Base-by-base conservation (phyloP, 2,888 invertebrate species). In the Tinea pellionella region DNA sequence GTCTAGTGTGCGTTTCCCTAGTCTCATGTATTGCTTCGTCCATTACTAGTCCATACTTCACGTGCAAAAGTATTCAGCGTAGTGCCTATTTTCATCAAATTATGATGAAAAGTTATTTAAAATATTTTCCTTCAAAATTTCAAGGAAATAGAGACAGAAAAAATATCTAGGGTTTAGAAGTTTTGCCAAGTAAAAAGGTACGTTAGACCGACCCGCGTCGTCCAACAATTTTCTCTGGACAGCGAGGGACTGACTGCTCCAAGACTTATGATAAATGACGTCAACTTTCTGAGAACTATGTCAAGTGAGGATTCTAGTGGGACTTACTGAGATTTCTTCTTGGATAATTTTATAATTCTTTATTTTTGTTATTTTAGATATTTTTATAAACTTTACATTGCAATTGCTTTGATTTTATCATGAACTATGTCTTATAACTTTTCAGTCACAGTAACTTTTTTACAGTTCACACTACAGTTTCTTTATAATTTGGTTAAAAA, bases 241-340 rank as follows among this genome's bases (percentile, higher is more conserved):
- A 19, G 55, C 37, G 55, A 55, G 24, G 55, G 55, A 29, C 24
- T 51, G 11, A 24, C 16, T 16, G 8, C 15, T 24, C 55, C n/a
- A 55, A 55, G 55, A 24, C 4, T 55, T 55, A 55, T 55, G 55
- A 55, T 55, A 55, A 55, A 55, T 55, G 55, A 55, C 55, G 4
- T 24, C 24, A 55, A 55, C 24, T 55, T 55, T 37, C 55, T 55
- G 55, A 37, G 15, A 55, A 55, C 55, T 55, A 55, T 55, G 55
- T 29, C 55, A 55, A 55, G 55, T 24, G 19, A 24, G 19, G 55
- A 18, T 37, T 13, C 47, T 18, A 47, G 13, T 15, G 18, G 47
- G n/a, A 47, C 11, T 47, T 6, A 47, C 47, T 47, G 47, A 47
- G 47, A 47, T 47, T 47, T 15, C 47, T 11, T 47, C 3, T 9